phyloP scores from a whole-genome alignment of 2,888 invertebrate species.

The Endotricha flammealis region DNA sequence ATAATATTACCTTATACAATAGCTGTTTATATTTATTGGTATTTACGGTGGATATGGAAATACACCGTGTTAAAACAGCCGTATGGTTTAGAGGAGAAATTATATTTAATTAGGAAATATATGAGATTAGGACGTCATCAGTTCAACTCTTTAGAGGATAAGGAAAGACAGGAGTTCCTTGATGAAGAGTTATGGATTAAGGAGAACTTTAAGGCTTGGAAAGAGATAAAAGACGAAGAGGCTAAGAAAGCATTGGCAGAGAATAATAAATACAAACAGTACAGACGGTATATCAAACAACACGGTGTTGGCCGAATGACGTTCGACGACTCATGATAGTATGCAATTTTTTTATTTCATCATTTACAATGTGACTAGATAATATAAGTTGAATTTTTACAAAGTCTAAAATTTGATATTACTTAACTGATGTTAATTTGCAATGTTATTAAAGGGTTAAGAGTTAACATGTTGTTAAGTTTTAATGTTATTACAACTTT shows the following conservation, averaged over 20 bases:
- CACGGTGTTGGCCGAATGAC: conserved; percentile 93
- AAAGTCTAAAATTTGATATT: too few species aligned
- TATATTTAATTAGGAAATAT: conserved; percentile 88
- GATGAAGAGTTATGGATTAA: conserved; percentile 88
- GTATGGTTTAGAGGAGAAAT: conserved; percentile 89
- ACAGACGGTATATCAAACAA: conserved; percentile 92
- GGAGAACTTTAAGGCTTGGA: conserved; percentile 88
- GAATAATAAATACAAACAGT: conserved; percentile 91
- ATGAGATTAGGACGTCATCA: conserved; percentile 85
- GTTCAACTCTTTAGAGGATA: conserved; percentile 85
- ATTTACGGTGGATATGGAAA: conserved; percentile 88
- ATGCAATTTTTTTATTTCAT: neutral
- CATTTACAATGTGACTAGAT: too few species aligned
- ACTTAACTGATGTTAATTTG: too few species aligned
- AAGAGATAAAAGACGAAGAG: conserved; percentile 89
- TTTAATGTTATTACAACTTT: too few species aligned
- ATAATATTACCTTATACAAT: conserved; percentile 87
- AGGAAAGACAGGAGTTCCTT: conserved; percentile 85
- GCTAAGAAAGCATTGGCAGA: conserved; percentile 90
- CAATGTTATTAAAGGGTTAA: too few species aligned
- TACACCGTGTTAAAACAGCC: conserved; percentile 85
- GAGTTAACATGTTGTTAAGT: too few species aligned
- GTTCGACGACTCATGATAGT: conserved; percentile 87
- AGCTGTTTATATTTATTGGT: conserved; percentile 85
- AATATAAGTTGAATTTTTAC: too few species aligned